Base-by-base conservation (phyloP, 2,113 vertebrate species). In the Sardina pilchardus region DNA sequence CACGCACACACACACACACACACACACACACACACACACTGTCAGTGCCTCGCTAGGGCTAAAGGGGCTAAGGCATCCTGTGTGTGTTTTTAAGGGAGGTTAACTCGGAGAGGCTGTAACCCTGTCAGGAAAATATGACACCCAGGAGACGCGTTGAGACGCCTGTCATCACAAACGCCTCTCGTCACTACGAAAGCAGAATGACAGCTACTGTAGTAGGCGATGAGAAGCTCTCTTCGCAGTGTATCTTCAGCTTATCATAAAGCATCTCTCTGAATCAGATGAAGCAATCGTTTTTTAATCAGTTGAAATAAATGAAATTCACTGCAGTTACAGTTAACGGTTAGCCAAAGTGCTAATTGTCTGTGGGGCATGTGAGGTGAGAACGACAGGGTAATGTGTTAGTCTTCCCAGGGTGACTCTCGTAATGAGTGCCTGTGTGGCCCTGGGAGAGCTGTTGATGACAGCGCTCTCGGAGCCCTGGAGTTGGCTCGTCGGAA, bases 81-180 rank as follows among this genome's bases (percentile, higher is more conserved):
- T n/a, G 53, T 59, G 19, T 59, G 19, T 59, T 59, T 24, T 4
- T 24, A 6, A 6, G 19, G 53, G 53, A 59, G 53, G 53, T 59
- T 59, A 59, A 24, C 53, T 59, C 0, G 4, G 53, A 59, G 53
- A 59, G 21, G 53, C 53, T 71, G 26, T 34, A 34, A 34, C 63
- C 63, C 63, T 71, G 63, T 71, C 63, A 71, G 63, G 12, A 71
- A 71, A 71, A 34, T 71, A 71, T 71, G 63, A 71, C 63, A 16
- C 63, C 63, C 63, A 16, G n/a, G 63, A 71, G 63, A 71, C 16
- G n/a, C 4, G 63, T 71, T 1, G 9, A 67, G 59, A 24, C 6
- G 26, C 59, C 59, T 30, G 26, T 71, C 63, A 71, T 71, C 63
- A 12, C 63, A 10, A 10, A 14, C 16, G 63, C 63, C 63, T 34